Conservation (phyloP, 1,140 invertebrate species). For the Temnothorax nylanderi region DNA sequence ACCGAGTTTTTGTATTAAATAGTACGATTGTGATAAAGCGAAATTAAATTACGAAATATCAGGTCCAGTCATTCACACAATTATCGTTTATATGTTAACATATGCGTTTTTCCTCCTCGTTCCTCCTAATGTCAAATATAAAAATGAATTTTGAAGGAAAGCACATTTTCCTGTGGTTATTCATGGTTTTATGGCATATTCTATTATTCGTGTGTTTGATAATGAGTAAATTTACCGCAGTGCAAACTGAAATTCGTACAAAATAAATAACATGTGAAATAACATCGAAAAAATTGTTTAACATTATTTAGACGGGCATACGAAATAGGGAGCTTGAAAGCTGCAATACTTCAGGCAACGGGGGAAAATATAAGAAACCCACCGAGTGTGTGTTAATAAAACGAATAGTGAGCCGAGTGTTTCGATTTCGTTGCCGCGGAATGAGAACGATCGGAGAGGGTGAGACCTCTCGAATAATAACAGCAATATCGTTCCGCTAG, state of each 20-base stretch:
- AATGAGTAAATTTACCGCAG: background rate
- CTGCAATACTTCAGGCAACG: background rate
- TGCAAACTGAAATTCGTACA: background rate
- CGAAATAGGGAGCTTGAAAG: background rate
- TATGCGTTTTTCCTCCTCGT: background rate
- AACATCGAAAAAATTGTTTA: background rate
- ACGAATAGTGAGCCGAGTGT: background rate
- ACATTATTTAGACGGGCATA: background rate
- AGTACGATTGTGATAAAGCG: background rate
- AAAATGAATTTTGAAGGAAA: background rate
- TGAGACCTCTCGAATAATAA: conserved; percentile 14
- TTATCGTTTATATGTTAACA: background rate
- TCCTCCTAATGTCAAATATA: background rate
- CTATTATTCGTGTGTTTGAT: background rate
- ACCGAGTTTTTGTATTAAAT: background rate
- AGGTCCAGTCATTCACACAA: background rate
- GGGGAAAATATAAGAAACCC: background rate
- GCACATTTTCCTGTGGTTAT: background rate
- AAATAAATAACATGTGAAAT: no score
- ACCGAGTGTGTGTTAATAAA: conserved; percentile 29
- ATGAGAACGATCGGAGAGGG: background rate
- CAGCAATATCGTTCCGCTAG: conserved; percentile 15
- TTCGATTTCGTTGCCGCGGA: conserved; percentile 23
- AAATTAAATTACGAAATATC: conserved; percentile 31
- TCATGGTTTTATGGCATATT: background rate